These are phyloP conservation scores for Papilio xuthus DNA, from an alignment of 1,140 invertebrate species.

Conservation along the genomic window DNA sequence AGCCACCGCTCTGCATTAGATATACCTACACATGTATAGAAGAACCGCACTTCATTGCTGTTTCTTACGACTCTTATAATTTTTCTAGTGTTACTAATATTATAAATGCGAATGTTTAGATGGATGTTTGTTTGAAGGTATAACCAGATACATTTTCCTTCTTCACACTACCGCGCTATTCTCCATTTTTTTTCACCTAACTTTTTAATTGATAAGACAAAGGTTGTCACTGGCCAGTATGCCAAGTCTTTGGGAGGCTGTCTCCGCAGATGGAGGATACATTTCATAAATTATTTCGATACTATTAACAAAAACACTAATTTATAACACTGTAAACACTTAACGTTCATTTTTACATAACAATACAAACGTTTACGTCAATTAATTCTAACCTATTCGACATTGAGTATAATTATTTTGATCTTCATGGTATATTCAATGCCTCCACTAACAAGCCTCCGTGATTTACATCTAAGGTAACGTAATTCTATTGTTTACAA, in stretches of 20 bases:
- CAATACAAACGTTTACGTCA: background rate
- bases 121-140: too few relatives aligned
- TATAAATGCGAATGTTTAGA: too few relatives aligned
- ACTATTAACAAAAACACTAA: background rate
- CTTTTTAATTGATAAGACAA: too few relatives aligned
- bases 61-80: background rate
- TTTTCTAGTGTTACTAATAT: too few relatives aligned
- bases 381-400: slow-evolving; percentile 1
- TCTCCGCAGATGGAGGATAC: too few relatives aligned
- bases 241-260: too few relatives aligned
- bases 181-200: too few relatives aligned
- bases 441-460: background rate
- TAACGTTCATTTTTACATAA: background rate
- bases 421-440: slow-evolving; percentile 21
- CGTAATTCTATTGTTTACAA: slow-evolving; percentile 28
- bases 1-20: slow-evolving; percentile 42
- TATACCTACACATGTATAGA: background rate
- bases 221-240: too few relatives aligned
- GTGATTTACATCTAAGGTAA: slow-evolving; percentile 22
- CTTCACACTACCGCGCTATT: too few relatives aligned
- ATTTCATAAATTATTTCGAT: background rate
- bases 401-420: slow-evolving; percentile 32
- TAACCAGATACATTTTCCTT: too few relatives aligned
- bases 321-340: background rate
- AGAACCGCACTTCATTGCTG: slow-evolving; percentile 28